Conservation (phyloP, 1,140 invertebrate genomes). For the Apolygus lucorum region DNA sequence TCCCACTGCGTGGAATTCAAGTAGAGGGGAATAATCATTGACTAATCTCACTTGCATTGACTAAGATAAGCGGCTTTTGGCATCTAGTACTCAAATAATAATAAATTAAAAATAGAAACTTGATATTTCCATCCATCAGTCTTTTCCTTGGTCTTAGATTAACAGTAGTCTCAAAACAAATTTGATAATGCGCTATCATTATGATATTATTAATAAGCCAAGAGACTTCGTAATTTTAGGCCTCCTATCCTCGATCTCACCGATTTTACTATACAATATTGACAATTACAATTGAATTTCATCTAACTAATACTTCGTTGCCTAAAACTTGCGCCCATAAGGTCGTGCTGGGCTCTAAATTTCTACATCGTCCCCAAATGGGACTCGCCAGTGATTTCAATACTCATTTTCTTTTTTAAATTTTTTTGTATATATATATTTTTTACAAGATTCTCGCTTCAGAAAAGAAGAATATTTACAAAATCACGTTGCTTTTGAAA, state of each 20-base stretch:
- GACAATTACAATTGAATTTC: background rate
- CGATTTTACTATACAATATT: background rate
- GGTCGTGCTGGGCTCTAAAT: background rate
- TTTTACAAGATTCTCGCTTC: background rate
- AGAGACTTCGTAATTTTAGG: background rate
- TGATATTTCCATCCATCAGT: conserved; percentile 13
- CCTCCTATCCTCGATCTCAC: background rate
- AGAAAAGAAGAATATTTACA: background rate
- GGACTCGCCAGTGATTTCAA: background rate
- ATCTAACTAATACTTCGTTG: background rate
- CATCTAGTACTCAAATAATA: background rate
- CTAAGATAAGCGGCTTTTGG: background rate
- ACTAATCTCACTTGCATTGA: too few relatives aligned
- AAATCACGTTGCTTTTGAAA: background rate
- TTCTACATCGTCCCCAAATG: background rate
- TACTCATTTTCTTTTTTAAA: background rate
- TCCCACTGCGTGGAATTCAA: too few relatives aligned
- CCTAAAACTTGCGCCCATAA: conserved; percentile 1
- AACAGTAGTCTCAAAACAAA: background rate
- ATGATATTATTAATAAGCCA: background rate
- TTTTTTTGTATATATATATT: too few relatives aligned
- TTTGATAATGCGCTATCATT: background rate
- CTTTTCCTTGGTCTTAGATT: conserved; percentile 15
- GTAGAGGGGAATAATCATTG: too few relatives aligned
- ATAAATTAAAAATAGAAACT: conserved; percentile 17